A percentile compares a stretch with the other conserved stretches of the same genome.
These are phyloP conservation scores for Suillia variegata DNA, from an alignment of 2,888 invertebrate species.

Conservation along the genomic window DNA sequence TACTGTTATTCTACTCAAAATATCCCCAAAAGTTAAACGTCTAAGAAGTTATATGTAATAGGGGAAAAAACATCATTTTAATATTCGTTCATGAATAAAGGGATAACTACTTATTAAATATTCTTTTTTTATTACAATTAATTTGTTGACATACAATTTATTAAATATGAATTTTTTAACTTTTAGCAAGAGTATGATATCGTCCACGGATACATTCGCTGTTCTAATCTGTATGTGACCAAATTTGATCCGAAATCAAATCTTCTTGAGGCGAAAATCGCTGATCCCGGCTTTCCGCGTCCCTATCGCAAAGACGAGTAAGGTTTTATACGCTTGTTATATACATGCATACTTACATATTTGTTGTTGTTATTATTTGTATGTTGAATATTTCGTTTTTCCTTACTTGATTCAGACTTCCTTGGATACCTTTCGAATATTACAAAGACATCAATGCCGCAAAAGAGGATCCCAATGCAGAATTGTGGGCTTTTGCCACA, in stretches of 20 bases:
- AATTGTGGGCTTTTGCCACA: constrained; percentile 91
- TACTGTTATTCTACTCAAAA: too few species aligned
- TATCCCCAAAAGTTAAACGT: too few species aligned
- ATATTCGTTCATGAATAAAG: too few species aligned
- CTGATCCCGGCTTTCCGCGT: constrained; percentile 78
- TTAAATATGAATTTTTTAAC: too few species aligned
- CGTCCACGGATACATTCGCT: constrained; percentile 84
- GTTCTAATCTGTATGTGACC: constrained; percentile 80
- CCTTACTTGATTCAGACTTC: constrained; percentile 45
- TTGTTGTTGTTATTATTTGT: not conserved
- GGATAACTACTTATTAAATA: too few species aligned
- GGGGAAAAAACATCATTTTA: too few species aligned
- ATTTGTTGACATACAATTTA: constrained; percentile 9
- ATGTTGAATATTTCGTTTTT: constrained; percentile 6
- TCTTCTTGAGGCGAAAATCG: constrained; percentile 77
- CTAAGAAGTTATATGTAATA: too few species aligned
- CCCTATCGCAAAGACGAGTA: constrained; percentile 71
- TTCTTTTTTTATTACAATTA: not conserved
- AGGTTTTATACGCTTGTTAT: constrained; percentile 34
- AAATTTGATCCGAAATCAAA: constrained; percentile 69
- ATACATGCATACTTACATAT: not conserved
- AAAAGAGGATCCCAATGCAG: constrained; percentile 72
- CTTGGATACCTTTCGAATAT: constrained; percentile 90
- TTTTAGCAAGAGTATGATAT: constrained; percentile 75
- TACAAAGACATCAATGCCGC: constrained; percentile 72